A percentile compares a stretch with the other conserved stretches of the same genome.
Conservation (phyloP, 2,113 vertebrate genomes). For the Alligator sinensis region DNA sequence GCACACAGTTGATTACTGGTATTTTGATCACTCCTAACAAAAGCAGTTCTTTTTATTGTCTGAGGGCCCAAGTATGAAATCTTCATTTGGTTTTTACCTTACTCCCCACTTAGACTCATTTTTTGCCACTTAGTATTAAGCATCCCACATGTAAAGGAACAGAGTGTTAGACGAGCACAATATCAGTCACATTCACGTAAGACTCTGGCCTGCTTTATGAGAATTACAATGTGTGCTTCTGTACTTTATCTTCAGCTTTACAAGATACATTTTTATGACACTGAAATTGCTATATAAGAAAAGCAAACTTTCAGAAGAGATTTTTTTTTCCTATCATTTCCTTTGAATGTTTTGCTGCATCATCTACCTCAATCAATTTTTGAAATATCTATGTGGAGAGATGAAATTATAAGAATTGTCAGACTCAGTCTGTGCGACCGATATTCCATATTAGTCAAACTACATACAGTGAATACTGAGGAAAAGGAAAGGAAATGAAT, state of each 20-base stretch:
- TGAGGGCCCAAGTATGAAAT: not conserved
- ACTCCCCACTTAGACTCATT: not conserved
- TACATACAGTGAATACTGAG: not conserved
- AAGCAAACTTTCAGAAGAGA: not conserved
- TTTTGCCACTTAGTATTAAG: not conserved
- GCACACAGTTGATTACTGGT: not conserved
- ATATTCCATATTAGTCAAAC: not conserved
- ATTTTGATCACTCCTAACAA: not conserved
- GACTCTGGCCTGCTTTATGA: not conserved
- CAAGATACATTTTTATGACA: not conserved
- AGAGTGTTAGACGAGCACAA: not conserved
- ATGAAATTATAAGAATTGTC: not conserved
- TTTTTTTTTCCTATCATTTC: not conserved
- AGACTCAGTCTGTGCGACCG: not conserved
- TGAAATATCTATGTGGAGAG: not conserved
- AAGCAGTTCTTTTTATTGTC: not conserved
- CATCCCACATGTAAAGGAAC: not conserved
- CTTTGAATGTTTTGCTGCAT: not conserved
- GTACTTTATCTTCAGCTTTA: not conserved
- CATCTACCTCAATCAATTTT: not conserved
- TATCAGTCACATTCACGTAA: not conserved
- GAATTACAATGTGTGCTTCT: accelerated
- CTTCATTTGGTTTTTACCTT: not conserved
- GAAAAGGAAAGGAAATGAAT: not conserved
- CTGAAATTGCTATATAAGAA: not conserved